Base-by-base conservation (phyloP, 2,888 invertebrate genomes). In the Eurytoma californica region DNA sequence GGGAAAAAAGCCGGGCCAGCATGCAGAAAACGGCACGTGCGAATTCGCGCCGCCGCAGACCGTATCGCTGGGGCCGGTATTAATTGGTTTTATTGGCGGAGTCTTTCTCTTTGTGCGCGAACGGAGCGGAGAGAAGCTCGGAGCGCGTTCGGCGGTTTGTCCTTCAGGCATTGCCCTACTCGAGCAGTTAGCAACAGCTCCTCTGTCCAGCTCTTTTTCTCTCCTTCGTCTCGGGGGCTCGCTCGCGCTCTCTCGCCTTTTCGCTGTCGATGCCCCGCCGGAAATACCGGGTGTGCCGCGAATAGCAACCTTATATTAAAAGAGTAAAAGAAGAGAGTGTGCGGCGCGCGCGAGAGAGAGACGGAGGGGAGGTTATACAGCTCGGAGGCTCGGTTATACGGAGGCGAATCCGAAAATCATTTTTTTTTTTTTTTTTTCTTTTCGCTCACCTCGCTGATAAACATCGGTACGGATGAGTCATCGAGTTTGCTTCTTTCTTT, bases 201-300 rank as follows among this genome's bases (percentile, higher is more conserved):
- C 58, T 65, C 72, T 77, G 39, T 68, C 68, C 65, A 53, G 24
- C 72, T 77, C 67, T 72, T 53, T 55, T 60, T 72, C 55, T 72
- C 77, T 82, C 76, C 80, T 80, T 81, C 69, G 70, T 74, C 77
- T 75, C 80, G 39, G 39, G 39, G 24, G 24, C 24, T 78, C 69
- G 80, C 66, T 79, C 79, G 60, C 67, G 76, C 69, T 81, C 66
- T 79, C 79, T 63, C 67, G 76, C 80, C 28, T 13, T 55, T 60
- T 66, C 20, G 60, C 82, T 81, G 80, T 78, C 82, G 70, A 57
- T 70, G 60, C 49, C 49, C 47, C 85, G 84, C 86, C 86, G 86
- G 84, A 87, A 86, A 86, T 88, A 88, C 86, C 88, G 88, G 87
- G 88, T 87, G 88, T 86, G 80, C 77, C 81, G 65, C 78, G 82